Base-by-base conservation (phyloP, 2,113 vertebrate species). In the Hemicordylus capensis region DNA sequence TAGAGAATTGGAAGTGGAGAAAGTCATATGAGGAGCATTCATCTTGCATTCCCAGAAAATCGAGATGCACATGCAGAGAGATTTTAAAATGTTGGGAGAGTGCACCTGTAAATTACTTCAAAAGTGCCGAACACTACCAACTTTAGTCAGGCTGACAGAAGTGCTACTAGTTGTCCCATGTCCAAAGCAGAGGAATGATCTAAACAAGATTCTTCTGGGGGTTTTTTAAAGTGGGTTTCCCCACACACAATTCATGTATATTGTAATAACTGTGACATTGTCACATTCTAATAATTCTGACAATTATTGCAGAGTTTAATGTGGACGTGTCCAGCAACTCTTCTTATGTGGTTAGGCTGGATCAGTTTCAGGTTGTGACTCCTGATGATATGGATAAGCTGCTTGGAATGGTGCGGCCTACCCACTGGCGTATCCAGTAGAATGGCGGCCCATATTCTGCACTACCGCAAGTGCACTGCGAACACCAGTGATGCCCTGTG, bases 1-100 rank as follows among this genome's bases (percentile, higher is more conserved):
- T 10, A 61, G 58, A 4, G 0, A 4, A 19, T 0, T 0, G 0
- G 0, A 2, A 61, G 51, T 34, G 58, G 59, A 34, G 58, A 74
- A 48, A 44, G 34, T 39, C 28, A 20, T 34, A 54, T 54, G 51
- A 31, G 76, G 17, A 84, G n/a, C 48, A 76, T 67, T 56, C 46
- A 84, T 84, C 61, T 31, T 66, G 26, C 34, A 75, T 75, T 74
- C 37, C 59, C 81, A 63, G 58, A 74, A 72, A 83, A 61, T 8
- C 46, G 26, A 66, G 56, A 79, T 20, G 31, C 39, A 63, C 37
- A 15, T 74, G 28, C 56, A 61, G 81, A 54, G 56, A 63, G 39
- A 44, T 58, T n/a, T 58, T 46, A 44, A 72, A 44, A 34, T 44
- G 31, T 48, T 46, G n/a, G 42, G 24, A 56, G 10, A 11, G 63